Evolutionary conservation across 2,888 invertebrate genomes (phyloP).

Genomic region (Lingula anatina): DNA sequence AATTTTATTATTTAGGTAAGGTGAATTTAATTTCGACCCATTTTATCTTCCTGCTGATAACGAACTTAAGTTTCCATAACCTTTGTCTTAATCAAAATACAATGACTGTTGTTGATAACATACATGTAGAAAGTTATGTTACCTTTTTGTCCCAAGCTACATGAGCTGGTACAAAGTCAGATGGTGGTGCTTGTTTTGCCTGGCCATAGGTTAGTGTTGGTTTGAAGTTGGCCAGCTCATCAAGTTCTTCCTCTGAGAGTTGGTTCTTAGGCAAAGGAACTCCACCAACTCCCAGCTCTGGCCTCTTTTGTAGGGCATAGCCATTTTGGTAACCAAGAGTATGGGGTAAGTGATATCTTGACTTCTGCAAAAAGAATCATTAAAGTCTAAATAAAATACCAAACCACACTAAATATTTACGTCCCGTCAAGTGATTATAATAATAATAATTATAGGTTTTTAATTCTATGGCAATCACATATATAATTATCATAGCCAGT

Average conservation of each 20-base stretch:
- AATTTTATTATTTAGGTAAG: no score
- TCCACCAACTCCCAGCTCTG: constrained; percentile 47
- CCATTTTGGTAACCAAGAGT: constrained; percentile 50
- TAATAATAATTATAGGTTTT: no score
- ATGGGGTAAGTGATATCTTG: constrained; percentile 48
- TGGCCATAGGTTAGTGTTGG: constrained; percentile 53
- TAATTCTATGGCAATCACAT: no score
- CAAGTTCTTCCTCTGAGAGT: constrained; percentile 47
- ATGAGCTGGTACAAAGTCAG: constrained; percentile 52
- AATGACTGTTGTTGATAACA: no score
- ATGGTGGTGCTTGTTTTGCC: constrained; percentile 50
- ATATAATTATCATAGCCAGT: no score
- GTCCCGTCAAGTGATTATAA: no score
- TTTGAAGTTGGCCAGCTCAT: constrained; percentile 49
- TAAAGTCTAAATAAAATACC: no score
- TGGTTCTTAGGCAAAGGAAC: constrained; percentile 42
- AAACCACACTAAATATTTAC: not conserved
- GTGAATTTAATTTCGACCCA: no score
- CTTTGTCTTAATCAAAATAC: no score
- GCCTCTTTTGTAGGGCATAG: constrained; percentile 37
- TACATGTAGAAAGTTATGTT: no score
- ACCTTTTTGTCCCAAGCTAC: constrained; percentile 54
- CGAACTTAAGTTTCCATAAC: no score
- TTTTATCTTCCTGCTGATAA: no score
- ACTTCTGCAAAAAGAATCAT: constrained; percentile 37